Evolutionary conservation across 2,797 vertebrate species (phyloP).

Genomic region (Agapornis canus): DNA sequence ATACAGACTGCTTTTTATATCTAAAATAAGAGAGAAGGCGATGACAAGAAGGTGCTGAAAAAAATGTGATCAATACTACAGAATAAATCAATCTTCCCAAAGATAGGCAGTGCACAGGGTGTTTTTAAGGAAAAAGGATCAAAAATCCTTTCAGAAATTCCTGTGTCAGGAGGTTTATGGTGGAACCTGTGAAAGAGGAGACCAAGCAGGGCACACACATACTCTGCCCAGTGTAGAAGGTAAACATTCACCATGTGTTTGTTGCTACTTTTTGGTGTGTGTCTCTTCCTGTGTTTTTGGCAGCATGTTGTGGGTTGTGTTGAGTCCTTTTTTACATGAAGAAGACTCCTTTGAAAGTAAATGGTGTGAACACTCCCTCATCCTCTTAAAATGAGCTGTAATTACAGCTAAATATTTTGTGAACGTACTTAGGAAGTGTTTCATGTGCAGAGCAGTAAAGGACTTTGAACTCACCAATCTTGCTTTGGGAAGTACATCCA

Average conservation of each 20-base stretch:
- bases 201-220: neutral
- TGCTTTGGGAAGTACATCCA: constrained; percentile 6
- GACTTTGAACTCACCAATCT: constrained; percentile 21
- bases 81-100: neutral
- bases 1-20: neutral
- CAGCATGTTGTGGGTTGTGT: neutral
- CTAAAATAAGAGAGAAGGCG: neutral
- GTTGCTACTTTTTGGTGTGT: neutral
- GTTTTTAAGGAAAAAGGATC: neutral
- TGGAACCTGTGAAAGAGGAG: neutral
- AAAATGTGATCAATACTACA: neutral
- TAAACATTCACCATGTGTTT: neutral
- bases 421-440: constrained; percentile 12
- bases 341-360: constrained; percentile 13
- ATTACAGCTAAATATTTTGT: constrained; percentile 52
- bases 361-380: neutral
- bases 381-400: constrained; percentile 29
- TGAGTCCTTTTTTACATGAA: neutral
- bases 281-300: neutral
- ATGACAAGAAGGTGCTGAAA: neutral
- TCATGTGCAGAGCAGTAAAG: neutral
- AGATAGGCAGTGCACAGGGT: neutral
- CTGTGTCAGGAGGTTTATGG: neutral
- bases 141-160: neutral
- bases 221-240: neutral